These are phyloP conservation scores for Noctua pronuba DNA, from an alignment of 2,888 invertebrate species.

Conservation along the genomic window DNA sequence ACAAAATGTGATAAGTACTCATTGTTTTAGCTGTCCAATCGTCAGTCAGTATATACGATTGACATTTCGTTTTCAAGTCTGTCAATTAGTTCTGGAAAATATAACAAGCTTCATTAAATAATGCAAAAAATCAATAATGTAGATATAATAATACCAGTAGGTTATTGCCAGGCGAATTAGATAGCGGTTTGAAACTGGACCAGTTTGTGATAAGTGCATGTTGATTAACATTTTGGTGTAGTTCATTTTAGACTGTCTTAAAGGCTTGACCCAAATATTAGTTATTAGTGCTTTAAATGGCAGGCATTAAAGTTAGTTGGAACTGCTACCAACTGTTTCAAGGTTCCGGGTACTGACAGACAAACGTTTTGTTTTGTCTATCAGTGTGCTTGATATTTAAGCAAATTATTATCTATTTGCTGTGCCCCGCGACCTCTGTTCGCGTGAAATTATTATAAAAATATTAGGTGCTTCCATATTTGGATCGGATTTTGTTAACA, in stretches of 20 bases:
- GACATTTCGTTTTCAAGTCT: conserved; percentile 57
- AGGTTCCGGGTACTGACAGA: conserved; percentile 36
- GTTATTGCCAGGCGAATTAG: conserved; percentile 57
- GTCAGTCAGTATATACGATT: conserved; percentile 31
- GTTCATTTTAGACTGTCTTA: conserved; percentile 62
- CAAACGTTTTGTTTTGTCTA: conserved; percentile 16
- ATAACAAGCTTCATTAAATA: conserved; percentile 53
- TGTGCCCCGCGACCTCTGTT: no score
- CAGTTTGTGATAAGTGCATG: conserved; percentile 63
- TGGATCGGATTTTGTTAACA: no score
- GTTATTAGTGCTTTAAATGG: conserved; percentile 57
- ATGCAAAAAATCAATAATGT: conserved; percentile 59
- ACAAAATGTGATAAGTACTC: conserved; percentile 23
- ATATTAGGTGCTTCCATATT: no score
- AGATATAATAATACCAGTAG: conserved; percentile 54
- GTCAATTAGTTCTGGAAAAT: conserved; percentile 56
- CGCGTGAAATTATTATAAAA: no score
- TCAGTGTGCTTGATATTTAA: conserved; percentile 1
- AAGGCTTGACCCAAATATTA: conserved; percentile 63
- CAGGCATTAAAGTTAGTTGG: conserved; percentile 41
- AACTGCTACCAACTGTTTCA: conserved; percentile 41
- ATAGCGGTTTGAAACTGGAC: conserved; percentile 61
- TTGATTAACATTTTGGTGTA: conserved; percentile 65
- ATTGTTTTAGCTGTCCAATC: conserved; percentile 47
- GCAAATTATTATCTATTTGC: not conserved